Evolutionary conservation across 1,140 invertebrate genomes (phyloP), one percentile per base, ranked within the genome.

Genomic region (Lepidurus packardi): DNA sequence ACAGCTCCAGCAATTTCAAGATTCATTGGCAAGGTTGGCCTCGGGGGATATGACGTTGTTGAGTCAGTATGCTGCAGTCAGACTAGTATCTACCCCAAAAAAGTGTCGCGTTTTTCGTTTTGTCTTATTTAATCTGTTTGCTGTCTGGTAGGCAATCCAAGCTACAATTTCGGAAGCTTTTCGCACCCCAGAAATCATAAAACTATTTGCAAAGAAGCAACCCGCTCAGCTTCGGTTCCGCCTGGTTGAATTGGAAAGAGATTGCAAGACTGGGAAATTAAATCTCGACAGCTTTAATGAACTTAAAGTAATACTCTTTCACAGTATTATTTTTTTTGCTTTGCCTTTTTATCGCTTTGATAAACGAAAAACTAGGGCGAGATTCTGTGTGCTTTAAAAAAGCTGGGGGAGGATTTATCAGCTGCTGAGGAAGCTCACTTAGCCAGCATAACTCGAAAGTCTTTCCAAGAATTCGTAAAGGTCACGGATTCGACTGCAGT

Each of bases 121-220:
- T 24, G 43, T 24, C 3, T 21, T 42, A 16, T 16, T 78, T 77
- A 78, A 77, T 78, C 74, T 80, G 11, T 41, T 34, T 65, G 78
- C 47, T 81, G 24, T 75, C 74, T 78, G 81, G 21, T 80, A 92
- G 91, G 91, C 92, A 9, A 92, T 91, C 75, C 90, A 90, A 85
- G 90, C 91, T 82, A 91, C 92, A 76, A 92, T 93, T 41, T 91
- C 90, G 80, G 85, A 90, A 83, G 92, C 92, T 8, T 93, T 93
- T 82, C 88, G 92, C 85, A 93, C 92, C 7, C 92, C 92, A 42
- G 91, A 91, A 84, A 90, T 93, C 1, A 93, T 93, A 25, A 84
- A 88, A 82, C 87, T 93, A 85, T 93, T 93, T 89, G 91, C 90
- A 11, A 91, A 89, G 82, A 88, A 90, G 81, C 91, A 93, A 82